Evolutionary conservation across 1,140 invertebrate species (phyloP).

Genomic region (Drosophila albomicans): DNA sequence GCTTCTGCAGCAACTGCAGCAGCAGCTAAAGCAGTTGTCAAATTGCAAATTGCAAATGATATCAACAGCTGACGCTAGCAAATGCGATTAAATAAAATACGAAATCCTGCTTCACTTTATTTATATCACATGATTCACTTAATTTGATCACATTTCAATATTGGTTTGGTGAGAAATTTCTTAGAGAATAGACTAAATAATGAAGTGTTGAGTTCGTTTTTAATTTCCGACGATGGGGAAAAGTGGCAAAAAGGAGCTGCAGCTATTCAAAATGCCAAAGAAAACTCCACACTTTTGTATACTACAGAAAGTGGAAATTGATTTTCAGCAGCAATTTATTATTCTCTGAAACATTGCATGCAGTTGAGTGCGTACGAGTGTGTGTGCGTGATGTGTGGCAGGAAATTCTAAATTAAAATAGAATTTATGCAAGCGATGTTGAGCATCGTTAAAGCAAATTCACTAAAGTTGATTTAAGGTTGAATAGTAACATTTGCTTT

Average conservation of each 20-base stretch:
- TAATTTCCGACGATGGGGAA: conserved; percentile 67
- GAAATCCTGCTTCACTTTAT: background rate
- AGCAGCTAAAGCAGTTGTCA: conserved; percentile 52
- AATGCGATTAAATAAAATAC: conserved; percentile 40
- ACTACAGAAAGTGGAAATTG: conserved; percentile 61
- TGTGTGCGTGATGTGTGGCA: conserved; percentile 9
- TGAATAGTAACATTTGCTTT: background rate
- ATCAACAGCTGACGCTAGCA: conserved; percentile 59
- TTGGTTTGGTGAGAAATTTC: no score
- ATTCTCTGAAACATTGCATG: conserved; percentile 59
- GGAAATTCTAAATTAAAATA: conserved; percentile 54
- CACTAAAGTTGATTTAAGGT: conserved; percentile 2
- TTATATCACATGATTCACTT: background rate
- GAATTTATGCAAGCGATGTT: conserved; percentile 55
- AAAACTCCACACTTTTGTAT: conserved; percentile 48
- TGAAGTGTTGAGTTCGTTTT: conserved; percentile 48
- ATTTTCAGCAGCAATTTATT: conserved; percentile 68
- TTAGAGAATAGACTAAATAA: background rate
- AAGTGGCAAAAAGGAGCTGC: conserved; percentile 29
- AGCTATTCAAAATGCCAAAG: conserved; percentile 5
- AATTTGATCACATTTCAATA: background rate
- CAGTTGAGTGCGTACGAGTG: conserved; percentile 16
- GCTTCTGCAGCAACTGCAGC: conserved; percentile 31
- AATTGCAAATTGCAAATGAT: conserved; percentile 49
- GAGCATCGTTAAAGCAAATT: conserved; percentile 7